A percentile compares a stretch with the other conserved stretches of the same genome.
Conservation (phyloP, 2,113 vertebrate genomes). For the Plestiodon gilberti region DNA sequence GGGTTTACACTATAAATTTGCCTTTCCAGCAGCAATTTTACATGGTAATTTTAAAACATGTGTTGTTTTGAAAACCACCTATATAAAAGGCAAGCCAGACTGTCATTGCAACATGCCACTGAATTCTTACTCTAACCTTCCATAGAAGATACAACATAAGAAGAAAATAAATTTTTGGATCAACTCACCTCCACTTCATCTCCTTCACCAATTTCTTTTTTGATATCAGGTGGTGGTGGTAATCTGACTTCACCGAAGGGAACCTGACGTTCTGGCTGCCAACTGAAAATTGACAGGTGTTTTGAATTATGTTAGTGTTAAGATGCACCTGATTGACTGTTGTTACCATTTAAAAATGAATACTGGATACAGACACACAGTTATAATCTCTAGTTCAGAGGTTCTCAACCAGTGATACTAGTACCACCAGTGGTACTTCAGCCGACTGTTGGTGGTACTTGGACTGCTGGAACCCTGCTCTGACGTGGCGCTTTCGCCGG, state of each 20-base stretch:
- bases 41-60: not conserved
- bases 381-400: too few species aligned
- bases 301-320: not conserved
- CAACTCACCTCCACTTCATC: slow-evolving; percentile 95
- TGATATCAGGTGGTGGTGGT: slow-evolving; percentile 89
- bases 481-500: too few species aligned
- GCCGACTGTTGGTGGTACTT: too few species aligned
- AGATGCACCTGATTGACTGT: not conserved
- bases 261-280: slow-evolving; percentile 97
- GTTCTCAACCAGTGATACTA: too few species aligned
- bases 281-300: slow-evolving; percentile 76
- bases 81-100: not conserved
- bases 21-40: not conserved
- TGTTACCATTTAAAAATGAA: not conserved
- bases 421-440: too few species aligned
- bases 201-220: slow-evolving; percentile 95
- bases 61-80: not conserved
- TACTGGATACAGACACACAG: not conserved
- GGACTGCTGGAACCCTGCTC: too few species aligned
- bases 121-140: not conserved
- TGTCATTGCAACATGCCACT: not conserved
- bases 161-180: slow-evolving; percentile 23
- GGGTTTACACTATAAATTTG: not conserved
- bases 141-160: accelerated
- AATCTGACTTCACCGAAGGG: slow-evolving; percentile 94